phyloP scores from a whole-genome alignment of 2,113 vertebrate species.

The Proteles cristata region DNA sequence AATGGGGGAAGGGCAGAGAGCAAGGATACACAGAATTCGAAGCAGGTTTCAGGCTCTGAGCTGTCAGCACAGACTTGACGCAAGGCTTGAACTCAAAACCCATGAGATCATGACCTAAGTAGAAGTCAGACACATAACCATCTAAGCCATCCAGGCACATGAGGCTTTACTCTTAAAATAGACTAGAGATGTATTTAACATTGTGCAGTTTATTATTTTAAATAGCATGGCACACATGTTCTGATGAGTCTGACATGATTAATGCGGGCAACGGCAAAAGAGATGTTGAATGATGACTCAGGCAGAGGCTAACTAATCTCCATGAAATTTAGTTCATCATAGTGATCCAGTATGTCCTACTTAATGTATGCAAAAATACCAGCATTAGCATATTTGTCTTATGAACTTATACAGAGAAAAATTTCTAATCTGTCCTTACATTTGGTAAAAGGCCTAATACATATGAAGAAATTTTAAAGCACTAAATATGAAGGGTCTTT shows the following conservation, averaged over 20 bases:
- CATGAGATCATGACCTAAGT: no score
- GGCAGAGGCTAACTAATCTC: not conserved
- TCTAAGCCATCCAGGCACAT: not conserved
- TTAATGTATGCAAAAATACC: not conserved
- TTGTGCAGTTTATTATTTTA: conserved; percentile 12
- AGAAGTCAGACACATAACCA: no score
- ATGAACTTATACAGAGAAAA: not conserved
- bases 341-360: not conserved
- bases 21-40: no score
- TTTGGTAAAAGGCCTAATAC: not conserved
- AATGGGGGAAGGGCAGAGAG: no score
- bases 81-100: no score
- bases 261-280: not conserved
- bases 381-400: not conserved
- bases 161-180: not conserved
- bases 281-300: conserved; percentile 15
- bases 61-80: no score
- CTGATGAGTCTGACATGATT: not conserved
- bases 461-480: not conserved
- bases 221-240: not conserved
- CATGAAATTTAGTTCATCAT: not conserved
- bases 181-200: not conserved
- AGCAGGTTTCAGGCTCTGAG: no score
- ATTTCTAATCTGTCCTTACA: not conserved
- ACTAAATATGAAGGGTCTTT: not conserved